Base-by-base conservation (phyloP, 64 coral and sea anemone species). In the Catalaphyllia jardinei region DNA sequence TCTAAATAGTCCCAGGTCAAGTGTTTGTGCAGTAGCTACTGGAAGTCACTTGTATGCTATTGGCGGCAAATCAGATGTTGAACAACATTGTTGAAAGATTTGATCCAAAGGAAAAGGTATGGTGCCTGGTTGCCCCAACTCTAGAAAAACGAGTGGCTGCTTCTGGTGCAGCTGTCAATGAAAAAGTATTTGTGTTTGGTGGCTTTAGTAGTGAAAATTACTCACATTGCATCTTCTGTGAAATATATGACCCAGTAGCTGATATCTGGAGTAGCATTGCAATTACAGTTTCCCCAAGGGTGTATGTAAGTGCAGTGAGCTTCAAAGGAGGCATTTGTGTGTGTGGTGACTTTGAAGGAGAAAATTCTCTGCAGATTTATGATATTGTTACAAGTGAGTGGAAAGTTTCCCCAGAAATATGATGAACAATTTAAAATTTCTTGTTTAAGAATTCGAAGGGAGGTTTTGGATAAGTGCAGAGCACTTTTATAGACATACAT, bases 41-140 rank as follows among this genome's bases (percentile, higher is more conserved):
- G 49, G 35, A 10, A 80, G 78, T 17, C 90, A 84, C 79, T 31
- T 94, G n/a, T 94, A 78, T 72, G 92, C 92, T 19, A 90, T 94
- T 28, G 92, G 92, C 24, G 92, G 33, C 33, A 35, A 35, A 35
- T 35, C 33, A 35, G 27, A 90, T 81, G 93, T 94, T 3, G 67
- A 1, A 62, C 35, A 72, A 62, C 18, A 67, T 79, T 33, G 93
- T 69, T 16, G 93, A 94, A 46, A 86, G 86, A 60, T 94, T 90
- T 24, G 87, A 94, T 30, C 88, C 93, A 25, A 82, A 28, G 39
- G 54, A 54, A 18, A 63, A 94, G 11, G 31, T 72, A 29, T 94
- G 93, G 93, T 73, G 59, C 13, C 49, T 35, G 52, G 29, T 90
- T n/a, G 11, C 87, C 10, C 35, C 79, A 19, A 94, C 86, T 81